Base-by-base conservation (phyloP, 2,113 vertebrate species). In the Excalfactoria chinensis region DNA sequence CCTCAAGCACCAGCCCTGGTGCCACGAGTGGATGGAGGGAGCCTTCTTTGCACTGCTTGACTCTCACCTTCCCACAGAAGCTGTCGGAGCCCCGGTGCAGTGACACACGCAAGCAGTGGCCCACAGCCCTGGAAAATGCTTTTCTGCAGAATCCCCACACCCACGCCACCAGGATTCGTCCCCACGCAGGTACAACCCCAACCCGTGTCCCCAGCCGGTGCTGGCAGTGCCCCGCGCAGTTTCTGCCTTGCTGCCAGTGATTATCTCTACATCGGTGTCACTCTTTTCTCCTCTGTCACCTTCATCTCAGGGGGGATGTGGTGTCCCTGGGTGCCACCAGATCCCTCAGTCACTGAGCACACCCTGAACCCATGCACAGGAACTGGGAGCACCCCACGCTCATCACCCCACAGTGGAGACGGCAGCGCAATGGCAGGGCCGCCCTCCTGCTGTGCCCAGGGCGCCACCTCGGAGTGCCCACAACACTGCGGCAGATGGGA, bases 401-500 rank as follows among this genome's bases (percentile, higher is more conserved):
- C 59, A 14, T 35, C 59, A 37, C 59, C 59, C 34, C 14, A 4
- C 22, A 7, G 59, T 9, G 23, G 22, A 34, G 34, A 22, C 58
- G 25, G 34, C 34, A 7, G 21, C 6, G 23, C 34, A 14, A 23
- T 9, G 34, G 58, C 58, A 25, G 58, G 13, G 34, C 34, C 22
- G 9, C 58, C 58, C 8, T 9, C 34, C 22, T 49, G 7, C 22
- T 1, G 1, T 30, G 18, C 40, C 80, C 60, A 5, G 2, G 4
- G 58, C 25, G 34, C 34, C 5, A 1, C 26, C 66, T 37, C 2
- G 0, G 35, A 51, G 17, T 67, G 51, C 40, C 40, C 66, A 28
- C 3, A 8, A 37, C 72, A 21, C 1, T 1, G 35, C 0, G 2
- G 34, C 35, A 5, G 0, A 23, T 0, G 1, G 44, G 37, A 64